A percentile compares a stretch with the other conserved stretches of the same genome.
Evolutionary conservation across 2,113 vertebrate genomes (phyloP).

Genomic region (Clarias magur): DNA sequence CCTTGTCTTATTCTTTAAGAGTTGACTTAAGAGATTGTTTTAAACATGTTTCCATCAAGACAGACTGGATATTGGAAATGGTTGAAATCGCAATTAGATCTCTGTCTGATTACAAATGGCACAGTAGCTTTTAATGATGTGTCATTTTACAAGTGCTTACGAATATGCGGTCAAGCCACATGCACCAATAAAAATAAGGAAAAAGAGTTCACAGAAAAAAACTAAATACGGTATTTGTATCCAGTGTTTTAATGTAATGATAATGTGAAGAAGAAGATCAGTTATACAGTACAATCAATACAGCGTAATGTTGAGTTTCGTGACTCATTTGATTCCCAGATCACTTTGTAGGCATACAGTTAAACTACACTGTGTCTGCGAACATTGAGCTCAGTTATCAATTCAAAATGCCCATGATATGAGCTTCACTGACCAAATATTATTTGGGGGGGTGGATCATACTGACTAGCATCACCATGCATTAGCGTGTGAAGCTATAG

Average conservation of each 20-base stretch:
- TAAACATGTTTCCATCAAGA: too few species aligned
- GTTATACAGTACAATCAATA: not conserved
- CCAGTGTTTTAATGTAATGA: not conserved
- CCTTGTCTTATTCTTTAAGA: too few species aligned
- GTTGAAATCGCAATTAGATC: not conserved
- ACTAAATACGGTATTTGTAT: not conserved
- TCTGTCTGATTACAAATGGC: not conserved
- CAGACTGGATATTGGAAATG: not conserved
- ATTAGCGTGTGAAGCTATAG: too few species aligned
- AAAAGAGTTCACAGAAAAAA: not conserved
- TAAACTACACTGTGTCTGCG: not conserved
- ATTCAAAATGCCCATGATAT: not conserved
- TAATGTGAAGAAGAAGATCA: not conserved
- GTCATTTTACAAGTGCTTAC: not conserved
- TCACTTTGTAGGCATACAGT: not conserved
- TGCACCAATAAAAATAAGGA: not conserved
- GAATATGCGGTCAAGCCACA: not conserved
- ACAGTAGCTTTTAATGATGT: not conserved
- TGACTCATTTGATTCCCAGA: not conserved
- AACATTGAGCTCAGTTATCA: not conserved
- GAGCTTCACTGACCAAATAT: not conserved
- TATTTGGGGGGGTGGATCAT: not conserved
- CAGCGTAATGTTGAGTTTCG: not conserved
- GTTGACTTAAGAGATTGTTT: too few species aligned
- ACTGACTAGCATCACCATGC: too few species aligned